These are phyloP conservation scores for Andrena bicolor DNA, from an alignment of 2,888 invertebrate genomes.

Conservation along the genomic window DNA sequence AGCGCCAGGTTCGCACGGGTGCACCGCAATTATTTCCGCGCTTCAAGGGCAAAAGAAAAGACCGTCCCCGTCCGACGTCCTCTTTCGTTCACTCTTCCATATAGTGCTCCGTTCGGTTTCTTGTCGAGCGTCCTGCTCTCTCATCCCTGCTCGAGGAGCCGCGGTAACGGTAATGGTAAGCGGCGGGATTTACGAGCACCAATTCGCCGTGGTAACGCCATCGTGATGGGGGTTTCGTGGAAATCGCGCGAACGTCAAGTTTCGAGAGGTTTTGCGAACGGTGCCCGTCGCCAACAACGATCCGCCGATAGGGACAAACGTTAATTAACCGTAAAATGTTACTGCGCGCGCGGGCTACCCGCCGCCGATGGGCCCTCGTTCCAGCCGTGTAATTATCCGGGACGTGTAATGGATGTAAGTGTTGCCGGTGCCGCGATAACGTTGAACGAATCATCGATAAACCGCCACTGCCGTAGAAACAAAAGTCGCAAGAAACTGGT, in stretches of 20 bases:
- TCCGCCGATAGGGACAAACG: slow-evolving; percentile 60
- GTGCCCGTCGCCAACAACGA: slow-evolving; percentile 38
- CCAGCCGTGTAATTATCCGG: slow-evolving; percentile 61
- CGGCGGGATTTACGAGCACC: slow-evolving; percentile 76
- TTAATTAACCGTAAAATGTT: slow-evolving; percentile 67
- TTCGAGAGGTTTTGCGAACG: slow-evolving; percentile 44
- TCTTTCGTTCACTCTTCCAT: slow-evolving; percentile 12
- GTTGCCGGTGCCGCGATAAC: slow-evolving; percentile 47
- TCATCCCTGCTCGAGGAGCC: slow-evolving; percentile 53
- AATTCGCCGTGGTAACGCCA: slow-evolving; percentile 63
- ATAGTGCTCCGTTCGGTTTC: slow-evolving; percentile 38
- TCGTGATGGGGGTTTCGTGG: slow-evolving; percentile 62
- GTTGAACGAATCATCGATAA: slow-evolving; percentile 47
- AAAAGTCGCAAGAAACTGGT: slow-evolving; percentile 49
- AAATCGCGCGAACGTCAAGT: slow-evolving; percentile 62
- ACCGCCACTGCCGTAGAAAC: slow-evolving; percentile 35
- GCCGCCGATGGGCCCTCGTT: slow-evolving; percentile 38
- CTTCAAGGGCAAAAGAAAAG: slow-evolving; percentile 65
- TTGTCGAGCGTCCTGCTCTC: slow-evolving; percentile 24
- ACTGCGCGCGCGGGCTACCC: slow-evolving; percentile 25
- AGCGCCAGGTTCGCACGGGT: slow-evolving; percentile 68
- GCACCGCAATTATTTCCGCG: slow-evolving; percentile 61
- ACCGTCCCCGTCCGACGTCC: slow-evolving; percentile 35
- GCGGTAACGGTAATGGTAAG: slow-evolving; percentile 78
- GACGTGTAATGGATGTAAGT: slow-evolving; percentile 61